Base-by-base conservation (phyloP, 2,888 invertebrate species). In the Temnothorax ravouxi region DNA sequence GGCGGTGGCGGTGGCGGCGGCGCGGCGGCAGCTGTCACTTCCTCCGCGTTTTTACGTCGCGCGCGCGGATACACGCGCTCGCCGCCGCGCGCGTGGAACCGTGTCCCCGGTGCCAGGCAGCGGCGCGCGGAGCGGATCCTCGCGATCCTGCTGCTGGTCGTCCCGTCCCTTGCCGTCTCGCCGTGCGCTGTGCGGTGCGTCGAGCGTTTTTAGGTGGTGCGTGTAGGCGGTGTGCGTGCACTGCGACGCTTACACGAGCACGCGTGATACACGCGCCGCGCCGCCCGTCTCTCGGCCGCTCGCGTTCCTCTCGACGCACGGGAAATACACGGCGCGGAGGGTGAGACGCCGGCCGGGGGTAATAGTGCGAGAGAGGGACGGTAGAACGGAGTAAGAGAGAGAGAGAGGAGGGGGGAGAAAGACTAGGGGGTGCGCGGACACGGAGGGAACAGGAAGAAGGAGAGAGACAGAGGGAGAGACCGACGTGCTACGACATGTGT, bases 21-120 rank as follows among this genome's bases (percentile, higher is more conserved):
- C 56, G 91, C 79, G 86, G 90, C 56, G 93, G 92, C 94, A 88
- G 88, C 88, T 93, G 93, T 94, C 93, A 93, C 93, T 93, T 92
- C 91, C 91, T 92, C 90, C 88, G 92, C 90, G 91, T 92, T 93
- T 93, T 92, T 88, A 91, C 92, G 90, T 88, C 86, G 89, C 89
- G 89, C 89, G 90, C 85, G 88, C 84, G 88, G 84, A 79, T 80
- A 84, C 87, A 80, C 83, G 86, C 84, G 79, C 59, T 79, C 71
- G 71, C 71, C 59, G 71, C 71, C 59, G 71, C 79, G 79, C 86
- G 77, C 85, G 88, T 67, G 59, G 74, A 89, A 77, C 74, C 83
- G 76, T 84, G 67, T 67, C 25, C 59, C 41, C 61, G 38, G 67
- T 81, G 13, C 41, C 76, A 38, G 21, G 44, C 15, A 79, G 69